Evolutionary conservation across 2,797 vertebrate species (phyloP).

Genomic region (Anisognathus igniventris): DNA sequence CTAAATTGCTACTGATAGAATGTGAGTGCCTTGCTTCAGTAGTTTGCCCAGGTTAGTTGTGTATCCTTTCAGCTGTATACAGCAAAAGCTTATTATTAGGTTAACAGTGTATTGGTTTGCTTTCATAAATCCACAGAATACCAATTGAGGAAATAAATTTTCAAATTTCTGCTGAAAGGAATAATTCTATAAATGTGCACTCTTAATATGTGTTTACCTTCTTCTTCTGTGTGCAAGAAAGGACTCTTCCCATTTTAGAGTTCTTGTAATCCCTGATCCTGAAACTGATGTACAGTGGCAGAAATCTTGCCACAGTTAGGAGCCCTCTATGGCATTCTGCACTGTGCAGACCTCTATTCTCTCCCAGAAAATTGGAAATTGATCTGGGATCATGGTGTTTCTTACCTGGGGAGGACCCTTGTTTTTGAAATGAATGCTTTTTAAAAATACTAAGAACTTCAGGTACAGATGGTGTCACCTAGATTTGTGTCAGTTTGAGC

Average conservation of each 20-base stretch:
- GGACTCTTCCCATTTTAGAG: neutral
- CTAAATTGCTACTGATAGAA: neutral
- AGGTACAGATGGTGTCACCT: neutral
- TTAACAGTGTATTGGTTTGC: neutral
- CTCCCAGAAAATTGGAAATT: neutral
- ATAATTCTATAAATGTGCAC: neutral
- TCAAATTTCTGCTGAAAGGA: neutral
- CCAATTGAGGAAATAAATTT: neutral
- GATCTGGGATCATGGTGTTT: neutral
- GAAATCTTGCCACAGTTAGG: neutral
- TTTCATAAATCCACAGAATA: neutral
- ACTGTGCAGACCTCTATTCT: neutral
- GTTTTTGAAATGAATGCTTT: neutral
- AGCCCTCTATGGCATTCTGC: neutral
- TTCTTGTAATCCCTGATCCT: neutral
- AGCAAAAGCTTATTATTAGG: neutral
- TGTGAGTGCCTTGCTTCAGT: neutral
- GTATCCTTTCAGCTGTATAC: neutral
- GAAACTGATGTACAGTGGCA: neutral
- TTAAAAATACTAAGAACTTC: neutral
- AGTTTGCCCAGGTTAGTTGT: neutral
- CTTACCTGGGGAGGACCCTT: neutral
- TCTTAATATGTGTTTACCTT: neutral
- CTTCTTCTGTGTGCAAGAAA: neutral
- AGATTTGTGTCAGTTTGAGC: neutral